Base-by-base conservation (phyloP, 2,797 vertebrate species). In the Myotis daubentonii region DNA sequence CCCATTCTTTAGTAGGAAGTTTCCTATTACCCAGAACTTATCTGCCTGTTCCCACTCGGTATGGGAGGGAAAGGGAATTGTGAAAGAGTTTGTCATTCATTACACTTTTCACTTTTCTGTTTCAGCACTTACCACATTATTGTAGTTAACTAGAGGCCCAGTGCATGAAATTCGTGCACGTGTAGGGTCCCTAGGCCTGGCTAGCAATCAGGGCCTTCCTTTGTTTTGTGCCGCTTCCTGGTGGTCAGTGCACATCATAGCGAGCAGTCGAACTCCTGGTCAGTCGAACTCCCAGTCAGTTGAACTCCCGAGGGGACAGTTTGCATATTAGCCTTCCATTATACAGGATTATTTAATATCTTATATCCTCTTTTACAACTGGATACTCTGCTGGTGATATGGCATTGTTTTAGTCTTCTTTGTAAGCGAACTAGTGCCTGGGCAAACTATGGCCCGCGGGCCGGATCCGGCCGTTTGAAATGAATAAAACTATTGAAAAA, bases 401-500 rank as follows among this genome's bases (percentile, higher is more conserved):
- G 65, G 78, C 80, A 38, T 75, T 65, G 65, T 85, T 93, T 80
- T 87, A 78, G 72, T 94, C 55, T 88, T 81, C 36, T 85, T 86
- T 87, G 23, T 91, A 88, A 87, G 41, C 75, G 71, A 85, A 20
- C 19, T 28, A 85, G 76, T 66, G n/a, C 41, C 36, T 36, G 36
- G 36, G 36, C 36, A 36, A 36, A 36, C 36, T 36, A 36, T 3
- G 36, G 36, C 36, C 36, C 36, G 36, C 36, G 36, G 36, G 36
- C 36, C 36, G 36, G 36, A 36, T 36, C 36, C 3, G 36, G 36
- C 36, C 36, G 36, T 36, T 36, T 36, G 36, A 36, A 36, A 36
- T 36, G 36, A 36, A 36, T 36, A 36, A 36, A 36, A 36, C 36
- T 36, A 36, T 36, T 36, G 36, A 36, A 36, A 36, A 36, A 36